Percentiles rank a stretch among this genome's conserved stretches.
These are phyloP conservation scores for Hippocampus zosterae DNA, from an alignment of 2,113 vertebrate species.

Conservation along the genomic window DNA sequence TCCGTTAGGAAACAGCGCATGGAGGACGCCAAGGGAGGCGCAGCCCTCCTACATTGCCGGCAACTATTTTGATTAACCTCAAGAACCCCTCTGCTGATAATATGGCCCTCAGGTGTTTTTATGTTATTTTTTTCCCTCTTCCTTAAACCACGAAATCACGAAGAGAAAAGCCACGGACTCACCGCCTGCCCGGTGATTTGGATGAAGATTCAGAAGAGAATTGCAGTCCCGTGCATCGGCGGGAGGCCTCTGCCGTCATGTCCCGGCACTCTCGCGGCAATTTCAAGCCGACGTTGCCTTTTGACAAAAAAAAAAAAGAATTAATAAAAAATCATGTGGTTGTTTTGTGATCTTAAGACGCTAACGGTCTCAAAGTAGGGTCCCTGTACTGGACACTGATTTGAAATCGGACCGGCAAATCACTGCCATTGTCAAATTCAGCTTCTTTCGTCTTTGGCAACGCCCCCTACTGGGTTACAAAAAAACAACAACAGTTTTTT, in stretches of 20 bases:
- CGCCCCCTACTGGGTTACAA: too few relatives aligned
- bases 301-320: too few relatives aligned
- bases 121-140: too few relatives aligned
- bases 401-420: too few relatives aligned
- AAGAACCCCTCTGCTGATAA: slow-evolving; percentile 35
- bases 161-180: slow-evolving; percentile 43
- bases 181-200: slow-evolving; percentile 42
- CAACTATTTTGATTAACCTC: slow-evolving; percentile 57
- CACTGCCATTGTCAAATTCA: too few relatives aligned
- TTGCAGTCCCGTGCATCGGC: slow-evolving; percentile 18
- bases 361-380: too few relatives aligned
- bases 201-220: slow-evolving; percentile 17
- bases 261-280: slow-evolving; percentile 53
- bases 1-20: slow-evolving; percentile 38
- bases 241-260: slow-evolving; percentile 31
- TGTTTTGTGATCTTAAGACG: too few relatives aligned
- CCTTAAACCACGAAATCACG: slow-evolving; percentile 46
- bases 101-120: slow-evolving; percentile 23
- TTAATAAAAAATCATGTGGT: too few relatives aligned
- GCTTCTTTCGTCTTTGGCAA: too few relatives aligned
- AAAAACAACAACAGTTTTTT: background rate
- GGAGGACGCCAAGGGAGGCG: slow-evolving; percentile 12
- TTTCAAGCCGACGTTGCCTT: slow-evolving; percentile 56
- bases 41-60: slow-evolving; percentile 14
- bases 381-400: too few relatives aligned